Conservation (phyloP, 2,797 vertebrate species). For the Pseudocheirus occidentalis region DNA sequence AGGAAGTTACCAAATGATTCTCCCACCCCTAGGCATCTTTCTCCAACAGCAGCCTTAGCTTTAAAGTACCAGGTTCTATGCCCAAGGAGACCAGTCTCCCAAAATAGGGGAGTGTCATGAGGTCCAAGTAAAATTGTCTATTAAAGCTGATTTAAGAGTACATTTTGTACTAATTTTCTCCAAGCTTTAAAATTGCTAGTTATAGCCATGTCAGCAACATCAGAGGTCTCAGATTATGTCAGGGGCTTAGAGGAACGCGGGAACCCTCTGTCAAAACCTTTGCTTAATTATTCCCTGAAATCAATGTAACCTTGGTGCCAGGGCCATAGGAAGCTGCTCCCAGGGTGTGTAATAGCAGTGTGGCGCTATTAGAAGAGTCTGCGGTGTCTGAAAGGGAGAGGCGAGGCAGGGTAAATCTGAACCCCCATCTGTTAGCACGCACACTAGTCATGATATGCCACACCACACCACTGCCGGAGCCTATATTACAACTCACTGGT, state of each 20-base stretch:
- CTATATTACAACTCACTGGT: neutral
- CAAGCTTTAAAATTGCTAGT: neutral
- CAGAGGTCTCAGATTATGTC: neutral
- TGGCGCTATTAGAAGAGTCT: neutral
- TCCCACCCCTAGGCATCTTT: neutral
- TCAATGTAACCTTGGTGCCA: neutral
- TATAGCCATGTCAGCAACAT: neutral
- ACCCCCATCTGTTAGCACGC: neutral
- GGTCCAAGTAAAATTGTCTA: neutral
- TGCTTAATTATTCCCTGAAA: neutral
- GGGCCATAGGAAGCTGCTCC: neutral
- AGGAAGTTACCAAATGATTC: neutral
- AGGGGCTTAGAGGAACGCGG: neutral
- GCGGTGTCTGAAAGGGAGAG: neutral
- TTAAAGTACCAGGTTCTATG: neutral
- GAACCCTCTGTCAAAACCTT: neutral
- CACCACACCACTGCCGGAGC: too few species aligned
- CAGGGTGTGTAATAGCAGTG: neutral
- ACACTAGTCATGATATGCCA: too few species aligned
- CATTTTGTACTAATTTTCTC: neutral
- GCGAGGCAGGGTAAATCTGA: neutral
- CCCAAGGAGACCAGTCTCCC: neutral
- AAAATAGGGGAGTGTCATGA: neutral
- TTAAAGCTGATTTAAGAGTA: neutral
- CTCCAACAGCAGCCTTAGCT: neutral